Conservation (phyloP, 1,140 invertebrate genomes). For the Ips nitidus region DNA sequence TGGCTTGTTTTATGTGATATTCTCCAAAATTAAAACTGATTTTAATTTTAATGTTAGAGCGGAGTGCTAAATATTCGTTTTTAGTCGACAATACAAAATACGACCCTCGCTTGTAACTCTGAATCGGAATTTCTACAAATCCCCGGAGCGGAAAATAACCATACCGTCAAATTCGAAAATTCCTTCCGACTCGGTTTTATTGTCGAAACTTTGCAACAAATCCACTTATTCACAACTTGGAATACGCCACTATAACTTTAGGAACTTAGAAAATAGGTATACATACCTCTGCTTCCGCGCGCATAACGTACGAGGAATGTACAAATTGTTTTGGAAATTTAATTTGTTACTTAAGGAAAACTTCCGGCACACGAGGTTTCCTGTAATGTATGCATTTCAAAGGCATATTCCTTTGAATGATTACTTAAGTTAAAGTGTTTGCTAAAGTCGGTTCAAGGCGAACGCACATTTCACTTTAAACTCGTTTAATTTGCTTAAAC, state of each 20-base stretch:
- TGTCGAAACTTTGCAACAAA: slow-evolving; percentile 29
- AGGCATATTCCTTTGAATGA: slow-evolving; percentile 16
- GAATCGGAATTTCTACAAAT: slow-evolving; percentile 24
- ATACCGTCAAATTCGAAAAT: slow-evolving; percentile 28
- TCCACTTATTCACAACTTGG: slow-evolving; percentile 31
- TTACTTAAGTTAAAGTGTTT: background rate
- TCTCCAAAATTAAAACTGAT: background rate
- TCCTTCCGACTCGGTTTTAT: slow-evolving; percentile 27
- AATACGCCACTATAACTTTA: slow-evolving; percentile 25
- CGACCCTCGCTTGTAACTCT: slow-evolving; percentile 10
- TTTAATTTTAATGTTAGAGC: background rate
- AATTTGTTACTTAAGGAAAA: slow-evolving; percentile 29
- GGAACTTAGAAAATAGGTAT: slow-evolving; percentile 30
- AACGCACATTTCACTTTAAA: no score
- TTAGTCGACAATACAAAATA: slow-evolving; percentile 13
- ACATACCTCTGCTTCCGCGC: slow-evolving; percentile 26
- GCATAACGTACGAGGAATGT: slow-evolving; percentile 25
- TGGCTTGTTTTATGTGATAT: slow-evolving; percentile 6
- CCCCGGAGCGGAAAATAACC: slow-evolving; percentile 27
- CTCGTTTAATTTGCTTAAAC: no score
- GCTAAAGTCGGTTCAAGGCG: no score
- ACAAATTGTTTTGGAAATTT: slow-evolving; percentile 27
- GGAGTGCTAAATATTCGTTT: background rate
- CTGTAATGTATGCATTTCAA: slow-evolving; percentile 3
- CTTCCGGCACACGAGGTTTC: slow-evolving; percentile 4